phyloP scores from a whole-genome alignment of 1,140 invertebrate genomes.

The Drosophila takahashii region DNA sequence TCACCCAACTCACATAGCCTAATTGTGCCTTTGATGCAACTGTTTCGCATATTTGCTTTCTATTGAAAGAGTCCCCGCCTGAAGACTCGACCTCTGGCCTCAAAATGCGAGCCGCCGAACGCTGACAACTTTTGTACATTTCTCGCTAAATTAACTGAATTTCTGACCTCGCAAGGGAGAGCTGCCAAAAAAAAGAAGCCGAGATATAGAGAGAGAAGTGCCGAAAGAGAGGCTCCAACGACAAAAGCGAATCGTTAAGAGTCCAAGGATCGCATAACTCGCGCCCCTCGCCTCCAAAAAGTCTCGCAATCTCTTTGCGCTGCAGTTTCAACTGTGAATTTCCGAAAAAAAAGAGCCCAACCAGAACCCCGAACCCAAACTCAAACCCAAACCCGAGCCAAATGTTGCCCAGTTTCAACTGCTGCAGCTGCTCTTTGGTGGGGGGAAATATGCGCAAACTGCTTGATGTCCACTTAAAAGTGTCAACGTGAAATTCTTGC shows the following conservation, averaged over 20 bases:
- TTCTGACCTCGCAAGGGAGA: conserved; percentile 73
- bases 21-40: conserved; percentile 82
- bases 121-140: conserved; percentile 82
- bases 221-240: conserved; percentile 26
- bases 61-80: conserved; percentile 41
- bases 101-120: conserved; percentile 24
- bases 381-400: conserved; percentile 14
- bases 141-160: conserved; percentile 82
- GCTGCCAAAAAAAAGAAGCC: conserved; percentile 54
- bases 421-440: conserved; percentile 48
- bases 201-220: conserved; percentile 19
- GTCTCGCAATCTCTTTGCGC: conserved; percentile 6
- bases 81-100: conserved; percentile 59
- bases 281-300: conserved; percentile 27
- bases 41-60: conserved; percentile 79
- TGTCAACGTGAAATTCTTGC: conserved; percentile 82
- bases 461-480: conserved; percentile 83
- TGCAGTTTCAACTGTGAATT: conserved; percentile 69
- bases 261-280: conserved; percentile 81
- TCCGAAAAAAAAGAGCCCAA: conserved; percentile 59
- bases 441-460: conserved; percentile 77
- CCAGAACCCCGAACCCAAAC: conserved; percentile 20
- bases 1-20: conserved; percentile 37
- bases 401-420: conserved; percentile 31
- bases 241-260: conserved; percentile 78